Conservation (phyloP, 1,140 invertebrate genomes). For the Trialeurodes vaporariorum region DNA sequence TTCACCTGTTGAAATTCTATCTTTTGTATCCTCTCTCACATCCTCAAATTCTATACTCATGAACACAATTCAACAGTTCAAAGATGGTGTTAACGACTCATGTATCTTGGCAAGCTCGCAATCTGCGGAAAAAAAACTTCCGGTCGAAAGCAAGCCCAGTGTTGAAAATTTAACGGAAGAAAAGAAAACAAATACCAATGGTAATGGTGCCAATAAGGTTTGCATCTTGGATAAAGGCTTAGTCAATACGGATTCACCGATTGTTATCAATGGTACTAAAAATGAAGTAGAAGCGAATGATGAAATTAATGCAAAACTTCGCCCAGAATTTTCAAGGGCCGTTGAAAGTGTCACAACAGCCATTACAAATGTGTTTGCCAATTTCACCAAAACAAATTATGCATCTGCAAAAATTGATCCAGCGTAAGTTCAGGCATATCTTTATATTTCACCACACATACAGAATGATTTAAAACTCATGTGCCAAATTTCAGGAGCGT, state of each 20-base stretch:
- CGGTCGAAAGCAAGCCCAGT: not conserved
- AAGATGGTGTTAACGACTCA: not conserved
- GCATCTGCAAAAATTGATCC: constrained; percentile 8
- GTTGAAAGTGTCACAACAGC: constrained; percentile 14
- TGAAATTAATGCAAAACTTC: not conserved
- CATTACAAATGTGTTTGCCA: constrained; percentile 11
- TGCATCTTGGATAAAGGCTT: too few relatives aligned
- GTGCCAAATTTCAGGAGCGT: not conserved
- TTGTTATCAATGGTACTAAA: too few relatives aligned
- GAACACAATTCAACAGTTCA: not conserved
- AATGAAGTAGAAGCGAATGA: too few relatives aligned
- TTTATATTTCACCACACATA: not conserved
- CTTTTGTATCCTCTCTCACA: too few relatives aligned
- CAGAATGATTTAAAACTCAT: not conserved
- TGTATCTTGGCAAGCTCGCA: not conserved
- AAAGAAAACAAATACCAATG: too few relatives aligned
- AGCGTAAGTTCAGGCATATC: constrained; percentile 3
- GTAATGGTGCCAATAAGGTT: too few relatives aligned
- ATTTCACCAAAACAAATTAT: constrained; percentile 9
- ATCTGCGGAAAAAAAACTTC: not conserved
- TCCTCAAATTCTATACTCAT: not conserved
- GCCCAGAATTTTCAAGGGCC: not conserved
- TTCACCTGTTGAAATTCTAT: too few relatives aligned
- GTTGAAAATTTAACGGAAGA: too few relatives aligned
- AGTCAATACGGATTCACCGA: too few relatives aligned